These are phyloP conservation scores for Pseudochromis fuscus DNA, from an alignment of 2,797 vertebrate genomes.

Conservation along the genomic window DNA sequence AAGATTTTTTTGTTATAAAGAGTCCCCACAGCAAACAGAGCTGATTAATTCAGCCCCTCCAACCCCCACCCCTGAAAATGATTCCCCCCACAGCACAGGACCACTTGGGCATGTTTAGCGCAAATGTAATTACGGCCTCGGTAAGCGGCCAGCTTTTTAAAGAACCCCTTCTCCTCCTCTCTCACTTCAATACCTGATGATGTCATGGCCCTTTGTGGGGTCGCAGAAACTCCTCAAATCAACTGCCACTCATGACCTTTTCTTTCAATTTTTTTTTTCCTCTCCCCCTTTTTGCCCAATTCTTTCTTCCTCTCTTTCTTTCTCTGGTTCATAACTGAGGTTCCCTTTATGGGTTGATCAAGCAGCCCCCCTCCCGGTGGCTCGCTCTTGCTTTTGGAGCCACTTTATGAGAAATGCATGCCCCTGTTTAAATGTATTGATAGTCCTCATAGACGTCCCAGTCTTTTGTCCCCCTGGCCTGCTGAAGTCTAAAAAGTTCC, in stretches of 20 bases:
- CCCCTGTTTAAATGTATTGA: conserved; percentile 83
- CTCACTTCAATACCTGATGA: conserved; percentile 93
- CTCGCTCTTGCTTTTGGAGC: conserved; percentile 78
- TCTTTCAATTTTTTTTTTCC: conserved; percentile 83
- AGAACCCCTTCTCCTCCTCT: conserved; percentile 87
- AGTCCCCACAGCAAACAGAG: conserved; percentile 86
- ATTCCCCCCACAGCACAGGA: conserved; percentile 87
- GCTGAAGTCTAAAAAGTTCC: conserved; percentile 77
- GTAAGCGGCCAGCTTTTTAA: conserved; percentile 90
- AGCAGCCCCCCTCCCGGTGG: conserved; percentile 76
- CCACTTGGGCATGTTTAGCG: conserved; percentile 92
- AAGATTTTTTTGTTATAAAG: conserved; percentile 81
- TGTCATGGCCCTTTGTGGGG: conserved; percentile 91
- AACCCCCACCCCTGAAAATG: conserved; percentile 84
- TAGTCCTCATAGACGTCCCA: conserved; percentile 73
- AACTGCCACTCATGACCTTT: conserved; percentile 85
- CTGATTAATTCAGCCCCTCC: conserved; percentile 90
- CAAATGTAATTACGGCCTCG: conserved; percentile 95
- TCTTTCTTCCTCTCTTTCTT: conserved; percentile 82
- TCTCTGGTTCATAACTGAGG: conserved; percentile 84
- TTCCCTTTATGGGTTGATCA: conserved; percentile 85
- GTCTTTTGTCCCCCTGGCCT: conserved; percentile 73
- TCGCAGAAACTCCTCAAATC: conserved; percentile 90
- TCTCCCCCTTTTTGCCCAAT: conserved; percentile 75
- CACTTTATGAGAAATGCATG: conserved; percentile 84